Conservation (phyloP, 1,140 invertebrate genomes). For the Caligus rogercresseyi region DNA sequence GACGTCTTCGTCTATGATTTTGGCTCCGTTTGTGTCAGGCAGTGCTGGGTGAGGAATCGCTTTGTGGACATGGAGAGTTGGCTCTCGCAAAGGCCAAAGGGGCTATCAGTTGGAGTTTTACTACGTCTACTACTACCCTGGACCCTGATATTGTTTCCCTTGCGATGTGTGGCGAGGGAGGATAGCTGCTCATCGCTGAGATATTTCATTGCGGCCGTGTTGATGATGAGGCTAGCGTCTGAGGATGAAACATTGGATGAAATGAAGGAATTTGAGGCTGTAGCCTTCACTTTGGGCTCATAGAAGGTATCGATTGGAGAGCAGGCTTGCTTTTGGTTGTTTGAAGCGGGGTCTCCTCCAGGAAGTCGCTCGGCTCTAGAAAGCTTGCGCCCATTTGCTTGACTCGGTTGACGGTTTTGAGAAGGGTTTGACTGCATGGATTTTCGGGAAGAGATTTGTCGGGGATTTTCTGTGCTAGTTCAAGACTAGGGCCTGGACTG, state of each 20-base stretch:
- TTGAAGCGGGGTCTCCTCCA: too few relatives aligned
- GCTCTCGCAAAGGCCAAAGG: background rate
- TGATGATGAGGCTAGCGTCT: background rate
- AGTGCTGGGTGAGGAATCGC: background rate
- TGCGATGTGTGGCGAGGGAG: background rate
- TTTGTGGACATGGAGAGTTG: background rate
- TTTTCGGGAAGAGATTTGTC: too few relatives aligned
- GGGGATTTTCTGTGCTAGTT: too few relatives aligned
- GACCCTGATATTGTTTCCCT: background rate
- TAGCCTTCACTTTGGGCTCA: background rate
- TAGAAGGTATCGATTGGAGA: background rate
- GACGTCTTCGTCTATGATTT: too few relatives aligned
- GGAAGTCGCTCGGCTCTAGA: background rate
- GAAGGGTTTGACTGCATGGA: background rate
- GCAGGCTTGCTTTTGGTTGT: background rate
- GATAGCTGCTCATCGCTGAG: background rate
- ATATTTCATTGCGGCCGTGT: slow-evolving; percentile 2
- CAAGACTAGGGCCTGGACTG: background rate
- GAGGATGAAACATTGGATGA: background rate
- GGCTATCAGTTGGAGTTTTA: too few relatives aligned
- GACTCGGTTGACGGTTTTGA: background rate
- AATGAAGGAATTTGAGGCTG: background rate
- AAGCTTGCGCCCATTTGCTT: background rate
- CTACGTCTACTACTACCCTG: background rate
- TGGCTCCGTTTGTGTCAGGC: background rate